phyloP scores from a whole-genome alignment of 2,113 vertebrate species.

The Diadophis punctatus region DNA sequence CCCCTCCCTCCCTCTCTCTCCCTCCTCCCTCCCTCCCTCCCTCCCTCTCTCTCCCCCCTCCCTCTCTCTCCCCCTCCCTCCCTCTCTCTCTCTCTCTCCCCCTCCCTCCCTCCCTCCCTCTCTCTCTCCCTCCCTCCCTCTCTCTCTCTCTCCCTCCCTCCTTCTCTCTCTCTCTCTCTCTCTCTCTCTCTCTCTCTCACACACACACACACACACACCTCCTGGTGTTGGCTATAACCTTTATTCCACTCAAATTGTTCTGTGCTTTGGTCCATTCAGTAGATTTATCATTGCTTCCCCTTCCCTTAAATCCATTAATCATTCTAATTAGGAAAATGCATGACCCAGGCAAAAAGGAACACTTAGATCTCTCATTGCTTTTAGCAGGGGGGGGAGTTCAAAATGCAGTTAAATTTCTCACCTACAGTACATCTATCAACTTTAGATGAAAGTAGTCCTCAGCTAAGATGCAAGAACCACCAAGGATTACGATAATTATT shows the following conservation, averaged over 20 bases:
- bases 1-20: no score
- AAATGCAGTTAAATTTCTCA: background rate
- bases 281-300: background rate
- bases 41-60: no score
- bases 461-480: background rate
- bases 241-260: background rate
- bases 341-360: background rate
- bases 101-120: no score
- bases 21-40: no score
- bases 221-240: background rate
- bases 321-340: background rate
- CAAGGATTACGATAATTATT: background rate
- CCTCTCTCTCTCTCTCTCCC: no score
- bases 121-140: no score
- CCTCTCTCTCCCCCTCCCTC: no score
- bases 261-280: background rate
- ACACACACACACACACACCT: no score
- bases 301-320: background rate
- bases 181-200: no score
- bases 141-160: no score
- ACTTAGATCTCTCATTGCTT: background rate
- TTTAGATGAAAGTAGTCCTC: no score
- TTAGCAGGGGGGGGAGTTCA: background rate
- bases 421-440: background rate
- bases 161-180: no score